phyloP scores from a whole-genome alignment of 2,797 vertebrate species.

The Natrix natrix region DNA sequence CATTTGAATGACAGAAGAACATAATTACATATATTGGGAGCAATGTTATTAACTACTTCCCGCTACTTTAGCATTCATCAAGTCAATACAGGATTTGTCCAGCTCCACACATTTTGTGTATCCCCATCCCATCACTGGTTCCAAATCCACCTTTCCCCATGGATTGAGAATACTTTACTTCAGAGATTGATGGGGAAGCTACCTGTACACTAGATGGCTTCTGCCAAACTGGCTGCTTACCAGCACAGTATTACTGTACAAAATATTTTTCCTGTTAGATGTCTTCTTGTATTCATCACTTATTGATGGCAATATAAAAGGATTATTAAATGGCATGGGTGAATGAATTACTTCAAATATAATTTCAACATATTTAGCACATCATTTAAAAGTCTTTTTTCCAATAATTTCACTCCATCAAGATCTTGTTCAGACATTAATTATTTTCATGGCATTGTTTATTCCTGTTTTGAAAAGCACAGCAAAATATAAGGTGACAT shows the following conservation, averaged over 20 bases:
- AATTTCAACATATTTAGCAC: neutral
- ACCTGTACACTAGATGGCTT: neutral
- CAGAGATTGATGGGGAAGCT: neutral
- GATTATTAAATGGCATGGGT: neutral
- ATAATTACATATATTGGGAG: neutral
- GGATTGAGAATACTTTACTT: neutral
- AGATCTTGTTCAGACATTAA: neutral
- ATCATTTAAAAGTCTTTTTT: neutral
- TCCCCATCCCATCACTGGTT: neutral
- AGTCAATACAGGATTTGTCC: neutral
- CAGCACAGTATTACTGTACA: neutral
- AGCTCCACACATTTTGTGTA: neutral
- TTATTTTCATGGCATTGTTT: neutral
- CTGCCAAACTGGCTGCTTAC: neutral
- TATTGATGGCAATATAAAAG: neutral
- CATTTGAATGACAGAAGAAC: neutral
- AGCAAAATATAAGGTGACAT: neutral
- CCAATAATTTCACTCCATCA: neutral
- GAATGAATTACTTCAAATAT: neutral
- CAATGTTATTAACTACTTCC: neutral
- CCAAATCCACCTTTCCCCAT: neutral
- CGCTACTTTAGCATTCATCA: neutral
- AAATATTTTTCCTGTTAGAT: neutral
- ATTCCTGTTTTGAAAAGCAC: neutral
- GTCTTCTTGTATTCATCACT: neutral